phyloP scores from a whole-genome alignment of 1,140 invertebrate species.

The Philotrypesis tridentata region DNA sequence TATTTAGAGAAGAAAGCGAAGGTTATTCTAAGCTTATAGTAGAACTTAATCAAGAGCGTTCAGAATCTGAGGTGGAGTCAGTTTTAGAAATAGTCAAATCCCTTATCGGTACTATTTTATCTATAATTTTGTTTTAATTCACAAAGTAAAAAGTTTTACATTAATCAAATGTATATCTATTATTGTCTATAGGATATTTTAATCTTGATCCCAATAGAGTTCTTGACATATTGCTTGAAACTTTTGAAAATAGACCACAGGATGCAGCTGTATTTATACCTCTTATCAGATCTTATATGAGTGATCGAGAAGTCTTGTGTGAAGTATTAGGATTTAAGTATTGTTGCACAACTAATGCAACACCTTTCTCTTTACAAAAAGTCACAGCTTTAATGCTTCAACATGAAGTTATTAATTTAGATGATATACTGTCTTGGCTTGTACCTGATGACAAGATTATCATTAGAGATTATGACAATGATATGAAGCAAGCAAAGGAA shows the following conservation, averaged over 20 bases:
- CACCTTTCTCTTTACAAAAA: constrained; percentile 89
- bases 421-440: constrained; percentile 94
- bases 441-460: constrained; percentile 89
- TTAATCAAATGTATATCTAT: constrained; percentile 4
- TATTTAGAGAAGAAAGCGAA: constrained; percentile 98
- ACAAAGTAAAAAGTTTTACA: constrained; percentile 36
- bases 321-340: constrained; percentile 98
- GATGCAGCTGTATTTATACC: constrained; percentile 87
- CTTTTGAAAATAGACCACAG: constrained; percentile 92
- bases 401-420: constrained; percentile 87
- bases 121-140: neutral
- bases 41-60: constrained; percentile 93
- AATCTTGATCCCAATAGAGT: constrained; percentile 99
- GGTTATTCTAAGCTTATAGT: constrained; percentile 98
- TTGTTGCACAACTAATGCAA: constrained; percentile 79
- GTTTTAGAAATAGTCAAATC: constrained; percentile 91
- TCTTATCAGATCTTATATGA: constrained; percentile 89
- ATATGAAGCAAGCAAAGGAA: constrained; percentile 88
- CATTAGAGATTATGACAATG: constrained; percentile 86
- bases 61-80: constrained; percentile 76
- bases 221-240: constrained; percentile 96
- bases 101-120: constrained; percentile 84
- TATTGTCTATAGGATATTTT: constrained; percentile 89
- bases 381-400: constrained; percentile 93
- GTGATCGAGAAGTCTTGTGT: constrained; percentile 87